phyloP scores from a whole-genome alignment of 2,113 vertebrate genomes.

The Mohoua ochrocephala region DNA sequence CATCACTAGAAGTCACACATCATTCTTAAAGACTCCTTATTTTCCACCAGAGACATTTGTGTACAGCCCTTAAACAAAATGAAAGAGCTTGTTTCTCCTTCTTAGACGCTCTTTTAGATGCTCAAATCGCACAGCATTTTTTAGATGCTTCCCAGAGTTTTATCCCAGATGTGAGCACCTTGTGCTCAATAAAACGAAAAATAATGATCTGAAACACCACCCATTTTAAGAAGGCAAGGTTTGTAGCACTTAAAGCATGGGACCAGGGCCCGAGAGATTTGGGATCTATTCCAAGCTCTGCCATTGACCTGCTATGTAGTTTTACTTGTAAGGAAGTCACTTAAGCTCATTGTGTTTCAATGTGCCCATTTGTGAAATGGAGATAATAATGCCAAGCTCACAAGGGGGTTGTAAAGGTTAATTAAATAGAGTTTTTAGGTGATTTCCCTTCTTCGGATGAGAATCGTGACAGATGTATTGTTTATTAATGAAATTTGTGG shows the following conservation, averaged over 20 bases:
- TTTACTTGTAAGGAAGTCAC: conserved; percentile 42
- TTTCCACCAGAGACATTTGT: conserved; percentile 65
- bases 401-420: conserved; percentile 60
- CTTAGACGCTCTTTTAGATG: conserved; percentile 26
- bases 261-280: neutral
- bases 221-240: neutral
- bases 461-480: neutral
- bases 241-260: neutral
- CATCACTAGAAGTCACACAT: conserved; percentile 64
- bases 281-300: conserved; percentile 39
- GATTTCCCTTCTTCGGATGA: conserved; percentile 32
- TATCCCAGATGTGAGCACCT: neutral
- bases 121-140: neutral
- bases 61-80: conserved; percentile 55
- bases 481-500: conserved; percentile 37
- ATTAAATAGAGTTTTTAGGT: conserved; percentile 63
- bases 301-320: conserved; percentile 41
- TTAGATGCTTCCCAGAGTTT: neutral
- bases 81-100: conserved; percentile 44
- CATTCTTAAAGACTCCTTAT: conserved; percentile 69
- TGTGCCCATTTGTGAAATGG: conserved; percentile 47
- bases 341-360: conserved; percentile 43
- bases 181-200: neutral
- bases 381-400: conserved; percentile 52
- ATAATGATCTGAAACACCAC: neutral